Percentiles rank a stretch among this genome's conserved stretches.
phyloP scores from a whole-genome alignment of 2,797 vertebrate species.

The Pseudochirops cupreus region DNA sequence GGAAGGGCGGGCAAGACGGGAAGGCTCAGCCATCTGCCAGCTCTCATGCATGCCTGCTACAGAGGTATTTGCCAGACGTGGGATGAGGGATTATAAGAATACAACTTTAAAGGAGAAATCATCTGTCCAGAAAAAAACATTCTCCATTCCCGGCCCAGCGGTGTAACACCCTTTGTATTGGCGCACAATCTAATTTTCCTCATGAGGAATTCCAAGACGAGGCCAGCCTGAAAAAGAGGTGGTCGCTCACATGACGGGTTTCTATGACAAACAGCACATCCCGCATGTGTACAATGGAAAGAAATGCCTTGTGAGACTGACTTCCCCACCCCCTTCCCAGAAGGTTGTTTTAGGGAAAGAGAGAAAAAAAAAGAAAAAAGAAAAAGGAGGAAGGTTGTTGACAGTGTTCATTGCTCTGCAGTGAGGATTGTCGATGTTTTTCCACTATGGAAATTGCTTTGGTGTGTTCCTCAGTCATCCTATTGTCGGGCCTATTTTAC shows the following conservation, averaged over 20 bases:
- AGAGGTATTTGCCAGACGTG: background rate
- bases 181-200: background rate
- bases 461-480: background rate
- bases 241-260: rapidly evolving
- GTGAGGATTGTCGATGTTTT: background rate
- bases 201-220: background rate
- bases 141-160: rapidly evolving
- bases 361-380: background rate
- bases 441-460: background rate
- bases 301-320: background rate
- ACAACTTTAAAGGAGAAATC: background rate
- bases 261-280: background rate
- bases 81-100: conserved; percentile 4
- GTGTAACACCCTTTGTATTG: background rate
- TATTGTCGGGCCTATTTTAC: rapidly evolving
- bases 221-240: background rate
- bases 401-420: background rate
- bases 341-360: background rate
- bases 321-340: background rate
- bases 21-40: background rate
- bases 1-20: background rate
- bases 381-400: background rate
- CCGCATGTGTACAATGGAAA: background rate
- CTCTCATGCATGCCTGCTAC: background rate
- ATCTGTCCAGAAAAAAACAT: conserved; percentile 5